These are phyloP conservation scores for Lacanobia oleracea DNA, from an alignment of 2,888 invertebrate genomes.

Conservation along the genomic window DNA sequence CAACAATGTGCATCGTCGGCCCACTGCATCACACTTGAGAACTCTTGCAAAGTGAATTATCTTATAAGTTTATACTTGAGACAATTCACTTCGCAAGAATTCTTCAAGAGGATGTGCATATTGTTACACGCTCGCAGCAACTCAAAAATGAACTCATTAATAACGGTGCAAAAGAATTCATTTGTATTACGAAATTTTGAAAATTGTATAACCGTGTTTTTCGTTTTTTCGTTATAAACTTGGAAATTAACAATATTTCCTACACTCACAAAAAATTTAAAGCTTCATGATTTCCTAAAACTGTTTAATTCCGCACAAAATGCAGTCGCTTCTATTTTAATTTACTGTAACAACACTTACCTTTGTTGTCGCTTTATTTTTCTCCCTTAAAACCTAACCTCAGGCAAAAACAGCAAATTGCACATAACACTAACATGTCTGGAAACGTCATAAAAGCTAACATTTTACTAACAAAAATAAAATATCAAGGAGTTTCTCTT, in stretches of 20 bases:
- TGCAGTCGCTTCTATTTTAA: too few relatives aligned
- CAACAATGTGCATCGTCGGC: slow-evolving; percentile 55
- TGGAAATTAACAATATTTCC: too few relatives aligned
- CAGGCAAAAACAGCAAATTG: slow-evolving; percentile 18
- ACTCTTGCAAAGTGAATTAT: slow-evolving; percentile 28
- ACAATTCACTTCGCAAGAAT: neutral
- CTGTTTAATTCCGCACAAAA: too few relatives aligned
- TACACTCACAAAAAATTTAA: too few relatives aligned
- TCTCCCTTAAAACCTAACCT: slow-evolving; percentile 5
- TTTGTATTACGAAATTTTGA: too few relatives aligned
- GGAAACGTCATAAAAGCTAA: slow-evolving; percentile 25
- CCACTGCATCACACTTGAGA: slow-evolving; percentile 34
- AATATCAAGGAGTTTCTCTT: slow-evolving; percentile 43
- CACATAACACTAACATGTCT: slow-evolving; percentile 24
- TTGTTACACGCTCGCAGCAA: neutral
- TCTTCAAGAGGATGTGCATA: neutral
- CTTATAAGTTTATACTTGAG: neutral
- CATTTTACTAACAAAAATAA: slow-evolving; percentile 22
- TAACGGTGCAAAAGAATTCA: too few relatives aligned
- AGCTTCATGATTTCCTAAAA: too few relatives aligned
- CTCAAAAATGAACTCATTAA: too few relatives aligned
- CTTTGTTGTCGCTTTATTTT: slow-evolving; percentile 6
- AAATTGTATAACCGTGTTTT: too few relatives aligned
- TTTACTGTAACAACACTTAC: neutral
- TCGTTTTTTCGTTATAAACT: too few relatives aligned